These are phyloP conservation scores for Parazoanthus darwini DNA, from an alignment of 92 coral and sea anemone species.

Conservation along the genomic window DNA sequence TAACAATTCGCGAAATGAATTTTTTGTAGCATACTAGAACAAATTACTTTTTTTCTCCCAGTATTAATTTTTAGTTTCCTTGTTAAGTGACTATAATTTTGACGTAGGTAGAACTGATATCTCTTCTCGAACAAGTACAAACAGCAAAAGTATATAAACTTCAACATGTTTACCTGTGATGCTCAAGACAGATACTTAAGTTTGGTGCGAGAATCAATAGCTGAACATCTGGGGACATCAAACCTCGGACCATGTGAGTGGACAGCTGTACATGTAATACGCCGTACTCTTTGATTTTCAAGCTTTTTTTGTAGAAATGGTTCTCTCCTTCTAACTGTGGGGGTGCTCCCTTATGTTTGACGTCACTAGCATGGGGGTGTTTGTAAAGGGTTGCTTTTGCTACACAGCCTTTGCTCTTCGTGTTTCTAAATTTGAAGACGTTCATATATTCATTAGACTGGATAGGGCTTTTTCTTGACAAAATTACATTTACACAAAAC, in stretches of 20 bases:
- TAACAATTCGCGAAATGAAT: too few relatives aligned
- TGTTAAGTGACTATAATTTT: too few relatives aligned
- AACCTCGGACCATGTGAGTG: constrained; percentile 67
- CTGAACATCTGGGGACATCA: constrained; percentile 77
- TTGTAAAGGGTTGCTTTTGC: neutral
- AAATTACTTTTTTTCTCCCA: too few relatives aligned
- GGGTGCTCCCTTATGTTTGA: neutral
- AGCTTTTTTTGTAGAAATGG: constrained; percentile 56
- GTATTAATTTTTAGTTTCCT: neutral
- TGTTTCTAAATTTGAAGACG: neutral
- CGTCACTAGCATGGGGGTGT: constrained; percentile 20
- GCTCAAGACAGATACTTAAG: constrained; percentile 82
- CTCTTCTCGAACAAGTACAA: neutral
- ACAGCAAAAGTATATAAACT: neutral
- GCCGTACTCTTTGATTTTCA: constrained; percentile 62
- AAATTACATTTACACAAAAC: neutral
- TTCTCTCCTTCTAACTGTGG: constrained; percentile 33
- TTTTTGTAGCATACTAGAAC: too few relatives aligned
- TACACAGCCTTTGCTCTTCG: neutral
- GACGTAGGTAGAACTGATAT: too few relatives aligned
- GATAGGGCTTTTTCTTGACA: neutral
- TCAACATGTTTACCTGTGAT: constrained; percentile 45
- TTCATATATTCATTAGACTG: neutral
- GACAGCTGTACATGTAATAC: constrained; percentile 75
- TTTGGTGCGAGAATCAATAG: constrained; percentile 62